Conservation (phyloP, 2,797 vertebrate species). For the Heteromormyrus szaboi region DNA sequence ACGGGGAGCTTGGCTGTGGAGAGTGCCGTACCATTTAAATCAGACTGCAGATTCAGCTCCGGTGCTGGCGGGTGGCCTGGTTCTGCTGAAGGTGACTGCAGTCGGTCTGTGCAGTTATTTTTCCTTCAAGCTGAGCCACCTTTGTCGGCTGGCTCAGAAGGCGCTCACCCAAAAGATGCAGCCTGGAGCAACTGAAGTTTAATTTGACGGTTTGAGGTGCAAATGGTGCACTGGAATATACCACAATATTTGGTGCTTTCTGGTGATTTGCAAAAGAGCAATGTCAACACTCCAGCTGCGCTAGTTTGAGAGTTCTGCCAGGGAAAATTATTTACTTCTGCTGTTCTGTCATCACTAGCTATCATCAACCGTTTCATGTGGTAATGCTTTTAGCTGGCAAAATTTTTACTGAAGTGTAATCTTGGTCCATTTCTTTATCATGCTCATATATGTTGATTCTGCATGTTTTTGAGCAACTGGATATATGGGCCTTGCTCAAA, state of each 20-base stretch:
- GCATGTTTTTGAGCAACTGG: not conserved
- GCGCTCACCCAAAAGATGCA: not conserved
- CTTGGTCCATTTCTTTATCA: not conserved
- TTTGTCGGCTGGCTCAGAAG: not conserved
- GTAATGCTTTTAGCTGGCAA: not conserved
- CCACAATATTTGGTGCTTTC: not conserved
- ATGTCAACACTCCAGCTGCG: not conserved
- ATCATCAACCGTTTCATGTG: not conserved
- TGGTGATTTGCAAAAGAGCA: not conserved
- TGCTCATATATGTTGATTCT: not conserved
- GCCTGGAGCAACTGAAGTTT: not conserved
- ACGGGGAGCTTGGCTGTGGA: constrained; percentile 25
- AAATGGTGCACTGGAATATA: not conserved
- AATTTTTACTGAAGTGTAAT: not conserved
- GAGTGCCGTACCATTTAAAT: constrained; percentile 41
- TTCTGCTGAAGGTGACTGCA: constrained; percentile 4
- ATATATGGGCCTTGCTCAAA: not conserved
- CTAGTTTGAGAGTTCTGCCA: not conserved
- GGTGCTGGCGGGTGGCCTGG: constrained; percentile 42
- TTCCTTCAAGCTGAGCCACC: not conserved
- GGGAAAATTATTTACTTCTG: not conserved
- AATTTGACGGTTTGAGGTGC: not conserved
- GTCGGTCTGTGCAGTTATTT: not conserved
- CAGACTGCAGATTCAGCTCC: constrained; percentile 47
- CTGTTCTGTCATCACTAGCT: not conserved